A percentile compares a stretch with the other conserved stretches of the same genome.
phyloP scores from a whole-genome alignment of 1,140 invertebrate species.

The Holcopasites calliopsidis region DNA sequence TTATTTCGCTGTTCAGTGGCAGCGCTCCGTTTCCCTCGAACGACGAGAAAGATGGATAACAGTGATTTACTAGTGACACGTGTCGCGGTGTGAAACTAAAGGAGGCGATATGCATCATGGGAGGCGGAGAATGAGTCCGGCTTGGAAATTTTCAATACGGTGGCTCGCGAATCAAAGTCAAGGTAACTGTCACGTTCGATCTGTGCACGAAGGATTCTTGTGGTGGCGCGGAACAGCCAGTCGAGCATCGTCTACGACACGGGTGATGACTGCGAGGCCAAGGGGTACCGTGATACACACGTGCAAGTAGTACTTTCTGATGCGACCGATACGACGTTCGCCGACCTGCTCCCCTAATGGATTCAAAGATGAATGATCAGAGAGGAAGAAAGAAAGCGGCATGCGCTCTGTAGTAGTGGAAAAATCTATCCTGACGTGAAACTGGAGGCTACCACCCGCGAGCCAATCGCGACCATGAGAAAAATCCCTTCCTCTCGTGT shows the following conservation, averaged over 20 bases:
- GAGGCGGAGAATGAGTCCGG: slow-evolving; percentile 56
- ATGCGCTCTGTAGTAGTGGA: not conserved
- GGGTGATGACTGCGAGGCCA: slow-evolving; percentile 30
- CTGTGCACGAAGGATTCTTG: slow-evolving; percentile 50
- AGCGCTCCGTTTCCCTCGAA: not conserved
- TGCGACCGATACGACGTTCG: slow-evolving; percentile 50
- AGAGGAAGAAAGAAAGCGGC: not conserved
- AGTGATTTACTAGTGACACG: slow-evolving; percentile 18
- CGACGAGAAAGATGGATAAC: slow-evolving; percentile 1
- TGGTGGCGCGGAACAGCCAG: slow-evolving; percentile 46
- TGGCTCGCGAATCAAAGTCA: slow-evolving; percentile 45
- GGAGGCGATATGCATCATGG: slow-evolving; percentile 45
- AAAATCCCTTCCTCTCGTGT: not conserved
- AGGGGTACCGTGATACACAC: slow-evolving; percentile 46
- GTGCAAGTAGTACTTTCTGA: slow-evolving; percentile 59
- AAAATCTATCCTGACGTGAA: slow-evolving; percentile 24
- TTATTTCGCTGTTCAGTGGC: not conserved
- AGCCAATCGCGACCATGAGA: not conserved
- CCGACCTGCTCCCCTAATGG: slow-evolving; percentile 55
- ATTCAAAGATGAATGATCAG: slow-evolving; percentile 60
- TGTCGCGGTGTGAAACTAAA: slow-evolving; percentile 11
- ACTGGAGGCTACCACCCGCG: slow-evolving; percentile 21
- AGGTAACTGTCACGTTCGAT: slow-evolving; percentile 43
- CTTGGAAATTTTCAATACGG: slow-evolving; percentile 47
- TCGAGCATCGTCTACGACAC: slow-evolving; percentile 34